Percentiles rank a stretch among this genome's conserved stretches.
Conservation (phyloP, 1,140 invertebrate species). For the Tigriopus japonicus region DNA sequence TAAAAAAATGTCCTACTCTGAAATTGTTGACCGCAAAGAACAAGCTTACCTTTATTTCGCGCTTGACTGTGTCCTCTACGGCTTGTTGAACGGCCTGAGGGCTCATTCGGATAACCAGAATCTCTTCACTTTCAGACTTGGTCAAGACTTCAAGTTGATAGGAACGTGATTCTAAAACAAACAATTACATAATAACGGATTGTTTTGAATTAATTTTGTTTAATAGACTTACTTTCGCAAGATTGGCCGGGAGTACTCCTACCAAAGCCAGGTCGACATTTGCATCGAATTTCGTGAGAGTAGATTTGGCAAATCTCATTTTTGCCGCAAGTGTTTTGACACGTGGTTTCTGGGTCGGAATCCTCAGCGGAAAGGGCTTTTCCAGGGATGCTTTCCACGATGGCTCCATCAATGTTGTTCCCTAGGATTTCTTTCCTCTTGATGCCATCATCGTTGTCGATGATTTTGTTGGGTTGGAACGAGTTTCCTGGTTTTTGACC, state of each 20-base stretch:
- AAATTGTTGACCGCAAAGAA: no score
- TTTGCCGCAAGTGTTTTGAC: conserved; percentile 7
- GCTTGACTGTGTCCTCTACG: not conserved
- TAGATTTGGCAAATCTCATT: conserved; percentile 10
- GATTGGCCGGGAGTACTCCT: not conserved
- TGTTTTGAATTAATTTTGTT: no score
- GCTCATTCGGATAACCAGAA: conserved; percentile 3
- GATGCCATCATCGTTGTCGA: not conserved
- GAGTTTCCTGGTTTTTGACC: no score
- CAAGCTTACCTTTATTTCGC: conserved; percentile 8
- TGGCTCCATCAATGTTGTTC: not conserved
- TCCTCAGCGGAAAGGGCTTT: conserved; percentile 10
- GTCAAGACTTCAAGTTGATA: conserved; percentile 13
- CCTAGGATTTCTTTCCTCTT: not conserved
- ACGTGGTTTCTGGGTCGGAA: conserved; percentile 7
- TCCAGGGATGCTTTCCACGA: conserved; percentile 9
- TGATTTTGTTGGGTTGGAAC: no score
- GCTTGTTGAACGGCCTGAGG: conserved; percentile 8
- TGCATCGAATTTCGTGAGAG: not conserved
- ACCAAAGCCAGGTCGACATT: conserved; percentile 12
- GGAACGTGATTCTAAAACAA: conserved; percentile 9
- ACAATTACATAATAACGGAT: not conserved
- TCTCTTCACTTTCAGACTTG: conserved; percentile 9
- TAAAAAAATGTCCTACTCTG: no score
- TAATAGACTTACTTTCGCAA: conserved; percentile 11